Base-by-base conservation (phyloP, 2,797 vertebrate genomes). In the Falco columbarius region DNA sequence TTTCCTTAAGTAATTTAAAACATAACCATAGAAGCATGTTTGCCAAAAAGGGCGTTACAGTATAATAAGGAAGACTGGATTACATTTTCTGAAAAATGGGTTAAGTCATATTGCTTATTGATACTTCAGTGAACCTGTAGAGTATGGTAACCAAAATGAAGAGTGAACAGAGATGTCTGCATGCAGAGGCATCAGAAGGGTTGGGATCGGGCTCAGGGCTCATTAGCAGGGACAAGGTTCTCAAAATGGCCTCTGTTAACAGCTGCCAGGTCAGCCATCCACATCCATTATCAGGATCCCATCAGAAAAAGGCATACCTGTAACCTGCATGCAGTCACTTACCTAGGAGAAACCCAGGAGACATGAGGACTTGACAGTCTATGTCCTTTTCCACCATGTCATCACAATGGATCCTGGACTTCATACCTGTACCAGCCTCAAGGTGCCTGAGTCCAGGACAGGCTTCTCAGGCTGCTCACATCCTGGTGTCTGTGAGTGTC, bases 1-100 rank as follows among this genome's bases (percentile, higher is more conserved):
- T 93, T 93, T 91, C 24, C 55, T 83, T 40, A 63, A 65, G 17
- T 71, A 81, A 85, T 86, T 88, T 77, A 71, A 90, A 88, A 58
- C 26, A 62, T 36, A 91, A 42, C 26, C 24, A 30, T 19, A 42
- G 40, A 94, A 52, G 42, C 3, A 18, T 24, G 44, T 52, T 74
- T 88, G 62, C 54, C 54, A 80, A 62, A 89, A 91, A 32, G 17
- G 7, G 4, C 68, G 13, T 58, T 84, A n/a, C 6, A 21, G 10
- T 51, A 44, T 62, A 86, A 73, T 38, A 62, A 83, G 27, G 52
- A 83, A 61, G 34, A 74, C 49, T 49, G n/a, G 52, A 93, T 86
- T 17, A 61, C 6, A 36, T 86, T 83, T 93, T 81, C 76, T 86
- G 66, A 83, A 68, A 89, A 92, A 79, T 49, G 0, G 0, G 3